Percentiles rank a stretch among this genome's conserved stretches.
Evolutionary conservation across 2,113 vertebrate genomes (phyloP).

Genomic region (Rhineura floridana): DNA sequence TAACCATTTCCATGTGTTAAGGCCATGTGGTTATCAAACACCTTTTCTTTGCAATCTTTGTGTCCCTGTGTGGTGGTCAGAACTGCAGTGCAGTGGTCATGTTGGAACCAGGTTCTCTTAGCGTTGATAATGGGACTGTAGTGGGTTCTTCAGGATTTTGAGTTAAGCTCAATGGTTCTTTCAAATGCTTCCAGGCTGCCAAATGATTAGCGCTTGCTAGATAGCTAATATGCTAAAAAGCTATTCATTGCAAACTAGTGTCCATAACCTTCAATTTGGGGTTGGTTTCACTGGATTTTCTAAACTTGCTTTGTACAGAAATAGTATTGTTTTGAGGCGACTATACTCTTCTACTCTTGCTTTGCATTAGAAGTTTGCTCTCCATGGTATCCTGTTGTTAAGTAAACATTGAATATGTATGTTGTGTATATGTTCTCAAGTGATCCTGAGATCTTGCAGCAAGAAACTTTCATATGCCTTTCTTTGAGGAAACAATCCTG

Average conservation of each 20-base stretch:
- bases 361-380: neutral
- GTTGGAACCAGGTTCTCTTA: neutral
- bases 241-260: neutral
- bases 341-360: neutral
- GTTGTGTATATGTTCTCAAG: neutral
- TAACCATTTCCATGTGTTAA: neutral
- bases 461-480: neutral
- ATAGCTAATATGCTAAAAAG: neutral
- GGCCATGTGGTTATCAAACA: neutral
- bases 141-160: neutral
- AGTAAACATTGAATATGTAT: rapidly evolving
- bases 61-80: neutral
- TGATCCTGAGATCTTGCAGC: rapidly evolving
- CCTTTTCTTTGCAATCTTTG: neutral
- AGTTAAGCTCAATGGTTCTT: neutral
- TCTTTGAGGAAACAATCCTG: rapidly evolving
- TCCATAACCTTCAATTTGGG: neutral
- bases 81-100: neutral
- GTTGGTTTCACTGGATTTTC: rapidly evolving
- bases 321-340: rapidly evolving
- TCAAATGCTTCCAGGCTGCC: neutral
- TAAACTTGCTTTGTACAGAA: neutral
- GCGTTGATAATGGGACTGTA: neutral
- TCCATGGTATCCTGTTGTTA: neutral
- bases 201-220: neutral